These are phyloP conservation scores for Poliocrania exsul DNA, from an alignment of 2,797 vertebrate species.

Conservation along the genomic window DNA sequence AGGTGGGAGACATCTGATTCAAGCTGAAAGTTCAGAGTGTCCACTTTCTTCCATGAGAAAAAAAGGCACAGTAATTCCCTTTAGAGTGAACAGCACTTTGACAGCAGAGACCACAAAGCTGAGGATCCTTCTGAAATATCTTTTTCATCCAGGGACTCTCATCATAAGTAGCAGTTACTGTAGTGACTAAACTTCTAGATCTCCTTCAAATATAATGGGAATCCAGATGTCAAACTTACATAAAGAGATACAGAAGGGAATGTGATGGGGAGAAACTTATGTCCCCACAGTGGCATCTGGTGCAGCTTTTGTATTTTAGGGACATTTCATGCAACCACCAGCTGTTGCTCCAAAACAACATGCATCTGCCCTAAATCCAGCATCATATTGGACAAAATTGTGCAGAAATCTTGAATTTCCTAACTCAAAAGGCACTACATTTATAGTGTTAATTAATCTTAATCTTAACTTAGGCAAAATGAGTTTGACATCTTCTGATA, in stretches of 20 bases:
- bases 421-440: not conserved
- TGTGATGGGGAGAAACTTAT: not conserved
- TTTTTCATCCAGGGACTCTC: not conserved
- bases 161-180: not conserved
- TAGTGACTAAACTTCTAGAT: not conserved
- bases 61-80: not conserved
- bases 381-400: not conserved
- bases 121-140: not conserved
- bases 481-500: not conserved
- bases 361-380: not conserved
- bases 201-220: not conserved
- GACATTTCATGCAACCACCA: not conserved
- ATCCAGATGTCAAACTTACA: not conserved
- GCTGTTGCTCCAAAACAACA: not conserved
- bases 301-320: not conserved
- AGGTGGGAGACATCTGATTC: not conserved
- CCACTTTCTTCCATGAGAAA: not conserved
- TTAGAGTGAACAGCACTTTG: not conserved
- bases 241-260: accelerated
- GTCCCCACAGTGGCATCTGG: not conserved
- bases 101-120: not conserved
- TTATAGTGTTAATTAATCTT: not conserved
- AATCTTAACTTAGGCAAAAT: not conserved
- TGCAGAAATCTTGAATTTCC: not conserved
- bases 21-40: not conserved